phyloP scores from a whole-genome alignment of 2,888 invertebrate species.

The Trichogramma evanescens region DNA sequence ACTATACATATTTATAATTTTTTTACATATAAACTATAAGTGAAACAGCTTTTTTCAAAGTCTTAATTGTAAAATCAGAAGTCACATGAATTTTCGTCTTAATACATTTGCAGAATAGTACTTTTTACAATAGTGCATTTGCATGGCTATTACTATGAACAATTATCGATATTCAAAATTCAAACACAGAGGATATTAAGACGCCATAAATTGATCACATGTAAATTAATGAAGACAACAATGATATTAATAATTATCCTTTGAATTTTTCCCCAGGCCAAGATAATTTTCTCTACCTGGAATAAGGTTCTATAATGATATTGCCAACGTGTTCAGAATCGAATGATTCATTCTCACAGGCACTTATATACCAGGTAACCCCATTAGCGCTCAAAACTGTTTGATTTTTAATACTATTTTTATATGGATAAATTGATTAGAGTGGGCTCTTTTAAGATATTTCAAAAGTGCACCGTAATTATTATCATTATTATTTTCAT shows the following conservation, averaged over 20 bases:
- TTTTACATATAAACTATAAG: too few relatives aligned
- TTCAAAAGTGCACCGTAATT: constrained; percentile 1
- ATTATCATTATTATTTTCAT: constrained; percentile 5
- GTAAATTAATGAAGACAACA: constrained; percentile 4
- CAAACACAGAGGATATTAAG: too few relatives aligned
- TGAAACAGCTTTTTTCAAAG: too few relatives aligned
- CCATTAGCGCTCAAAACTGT: constrained; percentile 13
- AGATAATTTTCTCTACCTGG: constrained; percentile 15
- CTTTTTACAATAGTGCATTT: too few relatives aligned
- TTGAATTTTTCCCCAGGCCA: constrained; percentile 20
- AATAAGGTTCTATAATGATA: constrained; percentile 28
- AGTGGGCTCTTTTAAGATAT: constrained; percentile 1
- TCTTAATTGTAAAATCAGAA: too few relatives aligned
- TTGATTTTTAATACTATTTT: constrained; percentile 4
- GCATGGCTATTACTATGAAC: too few relatives aligned
- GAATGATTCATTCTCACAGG: constrained; percentile 35
- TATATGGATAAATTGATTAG: neutral
- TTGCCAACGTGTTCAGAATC: constrained; percentile 29
- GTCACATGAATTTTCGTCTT: too few relatives aligned
- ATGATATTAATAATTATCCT: constrained; percentile 17
- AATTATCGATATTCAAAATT: too few relatives aligned
- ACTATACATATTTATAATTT: too few relatives aligned
- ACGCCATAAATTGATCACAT: too few relatives aligned
- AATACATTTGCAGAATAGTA: too few relatives aligned
- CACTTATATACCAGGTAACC: constrained; percentile 37